Conservation (phyloP, 2,888 invertebrate species). For the Parascotia fuliginaria region DNA sequence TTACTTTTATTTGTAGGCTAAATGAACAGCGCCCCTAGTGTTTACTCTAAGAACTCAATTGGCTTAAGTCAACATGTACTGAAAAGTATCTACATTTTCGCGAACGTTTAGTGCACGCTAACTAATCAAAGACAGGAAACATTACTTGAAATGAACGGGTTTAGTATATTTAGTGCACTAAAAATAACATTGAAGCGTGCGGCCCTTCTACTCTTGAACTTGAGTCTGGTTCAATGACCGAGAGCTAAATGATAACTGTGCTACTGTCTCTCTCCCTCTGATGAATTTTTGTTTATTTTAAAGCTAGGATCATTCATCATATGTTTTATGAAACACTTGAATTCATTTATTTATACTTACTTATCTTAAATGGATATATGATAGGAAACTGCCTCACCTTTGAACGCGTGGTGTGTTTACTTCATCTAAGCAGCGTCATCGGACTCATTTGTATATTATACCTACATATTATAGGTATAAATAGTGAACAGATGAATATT, state of each 20-base stretch:
- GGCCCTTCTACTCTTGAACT: conserved; percentile 79
- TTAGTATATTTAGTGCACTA: conserved; percentile 75
- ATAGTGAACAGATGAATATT: too few relatives aligned
- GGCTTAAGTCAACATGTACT: too few relatives aligned
- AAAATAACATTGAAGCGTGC: conserved; percentile 72
- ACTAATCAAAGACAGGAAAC: conserved; percentile 62
- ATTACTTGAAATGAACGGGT: conserved; percentile 51
- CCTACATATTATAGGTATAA: too few relatives aligned
- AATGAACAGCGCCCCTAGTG: too few relatives aligned
- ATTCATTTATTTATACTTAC: conserved; percentile 23
- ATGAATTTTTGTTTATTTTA: conserved; percentile 33
- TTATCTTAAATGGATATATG: conserved; percentile 4
- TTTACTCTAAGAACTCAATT: too few relatives aligned
- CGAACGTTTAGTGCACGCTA: conserved; percentile 45
- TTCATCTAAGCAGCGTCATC: too few relatives aligned
- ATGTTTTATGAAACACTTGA: conserved; percentile 14
- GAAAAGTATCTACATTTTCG: conserved; percentile 56
- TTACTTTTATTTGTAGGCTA: too few relatives aligned
- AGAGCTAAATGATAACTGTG: conserved; percentile 58
- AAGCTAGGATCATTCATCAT: conserved; percentile 33
- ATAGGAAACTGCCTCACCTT: conserved; percentile 1
- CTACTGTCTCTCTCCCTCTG: conserved; percentile 41
- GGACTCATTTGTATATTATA: too few relatives aligned
- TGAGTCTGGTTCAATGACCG: conserved; percentile 73
- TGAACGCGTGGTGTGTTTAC: conserved; percentile 1